These are phyloP conservation scores for Serranus cabrilla DNA, from an alignment of 2,797 vertebrate genomes.

Conservation along the genomic window DNA sequence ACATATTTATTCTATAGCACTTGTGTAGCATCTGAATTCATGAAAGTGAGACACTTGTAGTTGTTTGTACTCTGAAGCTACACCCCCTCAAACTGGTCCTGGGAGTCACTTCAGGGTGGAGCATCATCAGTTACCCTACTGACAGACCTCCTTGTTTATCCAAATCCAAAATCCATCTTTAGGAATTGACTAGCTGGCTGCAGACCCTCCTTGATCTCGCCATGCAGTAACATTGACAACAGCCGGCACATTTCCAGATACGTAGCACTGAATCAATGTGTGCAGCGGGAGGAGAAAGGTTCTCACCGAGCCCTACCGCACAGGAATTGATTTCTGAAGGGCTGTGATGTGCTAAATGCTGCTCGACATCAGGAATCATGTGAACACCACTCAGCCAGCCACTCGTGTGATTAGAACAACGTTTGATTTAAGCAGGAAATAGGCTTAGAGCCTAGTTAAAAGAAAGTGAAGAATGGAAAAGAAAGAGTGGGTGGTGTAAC, in stretches of 20 bases:
- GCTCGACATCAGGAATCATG: constrained; percentile 49
- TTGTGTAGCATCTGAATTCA: neutral
- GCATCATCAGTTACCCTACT: neutral
- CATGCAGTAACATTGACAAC: constrained; percentile 26
- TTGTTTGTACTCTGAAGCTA: neutral
- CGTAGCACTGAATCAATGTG: constrained; percentile 48
- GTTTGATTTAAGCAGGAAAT: constrained; percentile 48
- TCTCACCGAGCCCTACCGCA: constrained; percentile 24
- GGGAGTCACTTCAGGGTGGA: neutral
- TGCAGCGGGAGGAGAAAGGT: constrained; percentile 39
- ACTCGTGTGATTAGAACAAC: constrained; percentile 37
- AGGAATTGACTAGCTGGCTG: constrained; percentile 1
- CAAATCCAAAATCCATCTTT: constrained; percentile 32
- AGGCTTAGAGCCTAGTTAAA: neutral
- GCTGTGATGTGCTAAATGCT: constrained; percentile 53
- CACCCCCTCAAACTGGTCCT: neutral
- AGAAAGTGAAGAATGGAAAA: neutral
- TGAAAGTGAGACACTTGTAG: neutral
- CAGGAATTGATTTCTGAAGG: constrained; percentile 54
- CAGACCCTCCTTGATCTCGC: constrained; percentile 34
- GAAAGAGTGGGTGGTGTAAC: neutral
- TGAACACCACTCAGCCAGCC: constrained; percentile 46
- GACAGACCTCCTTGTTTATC: constrained; percentile 17
- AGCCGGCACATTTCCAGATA: constrained; percentile 29
- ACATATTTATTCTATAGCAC: neutral